phyloP scores from a whole-genome alignment of 2,113 vertebrate species.

The Pungitius pungitius region DNA sequence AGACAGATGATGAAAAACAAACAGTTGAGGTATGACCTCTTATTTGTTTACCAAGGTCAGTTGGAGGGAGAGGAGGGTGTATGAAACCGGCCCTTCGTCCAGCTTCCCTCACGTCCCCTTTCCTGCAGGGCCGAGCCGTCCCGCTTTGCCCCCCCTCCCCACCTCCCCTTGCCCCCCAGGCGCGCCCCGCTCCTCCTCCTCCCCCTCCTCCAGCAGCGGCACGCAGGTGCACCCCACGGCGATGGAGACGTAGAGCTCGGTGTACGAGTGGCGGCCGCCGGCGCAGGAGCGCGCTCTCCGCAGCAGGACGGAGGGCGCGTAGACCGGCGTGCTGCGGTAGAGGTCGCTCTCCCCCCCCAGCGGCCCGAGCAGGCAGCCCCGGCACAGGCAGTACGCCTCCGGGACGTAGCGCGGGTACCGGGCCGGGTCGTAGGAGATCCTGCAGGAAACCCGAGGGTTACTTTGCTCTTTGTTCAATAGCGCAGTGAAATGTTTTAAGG shows the following conservation, averaged over 20 bases:
- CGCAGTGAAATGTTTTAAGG: no score
- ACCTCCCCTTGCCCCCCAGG: slow-evolving; percentile 79
- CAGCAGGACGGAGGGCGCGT: slow-evolving; percentile 88
- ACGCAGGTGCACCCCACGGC: slow-evolving; percentile 95
- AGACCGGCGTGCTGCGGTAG: slow-evolving; percentile 88
- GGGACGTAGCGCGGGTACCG: slow-evolving; percentile 91
- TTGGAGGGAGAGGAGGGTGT: neutral
- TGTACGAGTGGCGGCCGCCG: slow-evolving; percentile 87
- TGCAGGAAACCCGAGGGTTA: slow-evolving; percentile 43
- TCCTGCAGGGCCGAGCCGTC: neutral
- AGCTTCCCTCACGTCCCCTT: slow-evolving; percentile 18
- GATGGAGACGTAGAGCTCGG: slow-evolving; percentile 88
- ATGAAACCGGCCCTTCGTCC: neutral
- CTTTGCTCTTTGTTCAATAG: no score
- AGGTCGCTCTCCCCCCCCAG: slow-evolving; percentile 82
- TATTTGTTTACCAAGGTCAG: no score
- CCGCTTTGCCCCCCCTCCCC: slow-evolving; percentile 75
- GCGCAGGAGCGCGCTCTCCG: slow-evolving; percentile 83
- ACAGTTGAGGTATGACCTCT: no score
- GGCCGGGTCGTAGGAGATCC: slow-evolving; percentile 86
- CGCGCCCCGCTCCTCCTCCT: slow-evolving; percentile 69
- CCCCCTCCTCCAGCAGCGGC: slow-evolving; percentile 75
- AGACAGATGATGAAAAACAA: no score
- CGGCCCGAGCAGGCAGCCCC: slow-evolving; percentile 87
- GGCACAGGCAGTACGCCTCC: slow-evolving; percentile 94